phyloP scores from a whole-genome alignment of 2,888 invertebrate species.

The Lottia gigantea region DNA sequence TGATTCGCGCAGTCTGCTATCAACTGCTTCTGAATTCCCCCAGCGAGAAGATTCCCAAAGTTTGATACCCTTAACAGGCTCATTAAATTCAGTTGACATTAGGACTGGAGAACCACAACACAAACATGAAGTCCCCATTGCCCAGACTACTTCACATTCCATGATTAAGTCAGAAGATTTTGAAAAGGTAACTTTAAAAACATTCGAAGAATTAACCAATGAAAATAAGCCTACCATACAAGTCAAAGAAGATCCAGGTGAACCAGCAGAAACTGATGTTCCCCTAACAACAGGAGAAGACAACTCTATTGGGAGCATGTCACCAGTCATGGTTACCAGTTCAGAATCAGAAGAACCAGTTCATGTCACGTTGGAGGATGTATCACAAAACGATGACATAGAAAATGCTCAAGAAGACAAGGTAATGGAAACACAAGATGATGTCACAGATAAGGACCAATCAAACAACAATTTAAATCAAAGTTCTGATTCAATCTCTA shows the following conservation, averaged over 20 bases:
- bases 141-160: background rate
- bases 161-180: background rate
- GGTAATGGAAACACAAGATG: background rate
- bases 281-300: background rate
- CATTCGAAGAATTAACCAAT: background rate
- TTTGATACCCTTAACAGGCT: constrained; percentile 34
- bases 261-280: background rate
- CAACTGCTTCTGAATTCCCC: constrained; percentile 20
- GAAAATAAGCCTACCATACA: background rate
- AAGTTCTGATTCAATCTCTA: background rate
- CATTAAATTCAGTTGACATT: constrained; percentile 26
- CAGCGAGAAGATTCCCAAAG: constrained; percentile 32
- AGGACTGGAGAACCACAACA: background rate
- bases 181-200: background rate
- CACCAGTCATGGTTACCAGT: background rate
- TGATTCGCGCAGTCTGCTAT: constrained; percentile 26
- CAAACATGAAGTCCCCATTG: background rate
- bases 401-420: background rate
- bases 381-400: background rate
- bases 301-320: background rate
- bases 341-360: background rate
- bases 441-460: background rate
- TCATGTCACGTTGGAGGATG: background rate
- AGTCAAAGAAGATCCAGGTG: background rate
- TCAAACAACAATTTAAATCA: background rate